Base-by-base conservation (phyloP, 1,140 invertebrate species). In the Andricus grossulariae region DNA sequence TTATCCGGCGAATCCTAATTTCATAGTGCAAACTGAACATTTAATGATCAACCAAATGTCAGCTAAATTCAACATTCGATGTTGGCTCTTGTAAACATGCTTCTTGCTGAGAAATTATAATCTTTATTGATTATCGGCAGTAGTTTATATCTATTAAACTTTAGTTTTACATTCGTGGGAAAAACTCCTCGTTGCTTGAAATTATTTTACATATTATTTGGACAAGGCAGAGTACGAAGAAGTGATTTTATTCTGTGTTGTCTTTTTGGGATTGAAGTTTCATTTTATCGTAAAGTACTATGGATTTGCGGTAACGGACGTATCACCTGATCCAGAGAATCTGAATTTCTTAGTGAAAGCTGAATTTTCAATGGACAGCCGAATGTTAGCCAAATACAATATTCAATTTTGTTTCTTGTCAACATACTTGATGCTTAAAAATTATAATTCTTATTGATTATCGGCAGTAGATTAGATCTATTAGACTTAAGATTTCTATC, bases 31-130 rank as follows among this genome's bases (percentile, higher is more conserved):
- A 39, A 66, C 60, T 66, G 60, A 66, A 66, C 45, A 39, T 66
- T 39, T n/a, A 66, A 66, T 66, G 32, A 32, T n/a, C n/a, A 66
- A 32, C 60, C 60, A 66, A 66, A 66, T 66, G 60, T 32, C 60
- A 66, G 32, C 60, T 7, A 32, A 66, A 66, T 66, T 45, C 6
- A 12, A 7, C 16, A 39, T 39, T 66, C 32, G 15, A 60, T 60
- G 25, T 32, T 66, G 16, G 57, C 25, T 66, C 25, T 32, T 15
- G 25, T n/a, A 3, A 39, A 18, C 10, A 25, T 25, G 57, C 60
- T 66, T 32, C 12, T 66, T 32, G 10, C 2, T 21, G 1, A 8
- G 25, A 66, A 66, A 66, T 39, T 66, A 39, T 16, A 25, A 60
- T 25, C 15, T 15, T 16, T 15, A 32, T 66, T 66, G 3, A 66